These are phyloP conservation scores for Thrips palmi DNA, from an alignment of 1,140 invertebrate species.

Conservation along the genomic window DNA sequence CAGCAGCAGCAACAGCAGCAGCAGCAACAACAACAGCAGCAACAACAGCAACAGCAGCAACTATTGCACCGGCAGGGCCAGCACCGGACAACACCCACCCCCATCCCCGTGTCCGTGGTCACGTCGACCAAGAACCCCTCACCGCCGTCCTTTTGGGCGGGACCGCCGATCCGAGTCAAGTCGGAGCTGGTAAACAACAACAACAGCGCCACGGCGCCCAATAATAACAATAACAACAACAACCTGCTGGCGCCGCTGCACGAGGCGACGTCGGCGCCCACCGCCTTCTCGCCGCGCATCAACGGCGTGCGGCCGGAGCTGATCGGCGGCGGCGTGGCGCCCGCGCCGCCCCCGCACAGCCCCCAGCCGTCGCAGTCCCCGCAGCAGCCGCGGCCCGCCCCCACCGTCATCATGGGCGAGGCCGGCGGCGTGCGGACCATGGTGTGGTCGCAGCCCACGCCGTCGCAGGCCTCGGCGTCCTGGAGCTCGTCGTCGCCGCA, in stretches of 20 bases:
- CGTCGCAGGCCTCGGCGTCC: conserved; percentile 18
- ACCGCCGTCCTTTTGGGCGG: conserved; percentile 2
- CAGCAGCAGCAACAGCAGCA: conserved; percentile 15
- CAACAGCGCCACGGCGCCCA: too few species aligned
- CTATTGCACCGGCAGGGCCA: not conserved
- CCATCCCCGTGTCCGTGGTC: conserved; percentile 13
- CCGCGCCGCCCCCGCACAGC: conserved; percentile 11
- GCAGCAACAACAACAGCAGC: conserved; percentile 4
- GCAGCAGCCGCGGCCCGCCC: conserved; percentile 46
- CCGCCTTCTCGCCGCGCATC: conserved; percentile 34
- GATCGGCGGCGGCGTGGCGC: conserved; percentile 41
- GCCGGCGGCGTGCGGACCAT: conserved; percentile 77
- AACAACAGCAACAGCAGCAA: conserved; percentile 4
- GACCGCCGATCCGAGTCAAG: too few species aligned
- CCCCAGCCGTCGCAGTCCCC: conserved; percentile 22
- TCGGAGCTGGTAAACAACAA: too few species aligned
- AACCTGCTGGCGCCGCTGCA: too few species aligned
- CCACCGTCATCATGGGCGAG: conserved; percentile 77
- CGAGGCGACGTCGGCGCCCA: conserved; percentile 13
- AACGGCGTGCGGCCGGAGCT: conserved; percentile 60
- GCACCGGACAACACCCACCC: conserved; percentile 6
- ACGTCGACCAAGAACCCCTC: conserved; percentile 7
- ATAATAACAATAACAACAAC: too few species aligned
- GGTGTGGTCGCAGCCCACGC: conserved; percentile 62
- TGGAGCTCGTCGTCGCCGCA: conserved; percentile 13